Evolutionary conservation across 2,888 invertebrate genomes (phyloP), one percentile per base, ranked within the genome.

Genomic region (Anthophora plumipes): DNA sequence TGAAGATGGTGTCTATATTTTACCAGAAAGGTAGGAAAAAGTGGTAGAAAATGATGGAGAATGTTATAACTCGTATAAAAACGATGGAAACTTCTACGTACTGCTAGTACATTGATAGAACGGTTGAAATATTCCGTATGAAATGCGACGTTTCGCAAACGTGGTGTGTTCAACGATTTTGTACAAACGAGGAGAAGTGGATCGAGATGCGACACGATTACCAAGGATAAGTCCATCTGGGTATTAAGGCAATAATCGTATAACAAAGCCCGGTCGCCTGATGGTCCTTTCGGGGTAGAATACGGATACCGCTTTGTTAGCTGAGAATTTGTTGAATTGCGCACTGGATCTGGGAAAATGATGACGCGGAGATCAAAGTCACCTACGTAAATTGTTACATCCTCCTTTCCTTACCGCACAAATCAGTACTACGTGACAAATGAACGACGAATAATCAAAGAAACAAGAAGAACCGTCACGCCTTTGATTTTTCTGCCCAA

Each of bases 191-290:
- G 57, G 12, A 41, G 67, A 41, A 75, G 70, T 61, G 78, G 55
- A 59, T 61, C 61, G 71, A 41, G 57, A 50, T 55, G 67, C 68
- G 68, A 77, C 25, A 54, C 67, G 78, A 81, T 82, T 85, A 78
- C 77, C 73, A 76, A 82, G 84, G 85, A 78, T 80, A 77, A 84
- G 85, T 87, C 82, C 85, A 83, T 84, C 86, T 82, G 88, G 86
- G 86, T 89, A 90, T 91, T 90, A 91, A 85, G 88, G 92, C 90
- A 92, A 92, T 93, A 93, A 93, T 92, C 92, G 90, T 92, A 92
- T 92, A 93, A 92, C 91, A 90, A 91, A 91, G 91, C 90, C 84
- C 75, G 89, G 91, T 89, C 90, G 86, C 89, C 86, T 85, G 89
- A 92, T 90, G 92, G 91, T 91, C 91, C 91, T 92, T 92, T 86